phyloP scores from a whole-genome alignment of 2,797 vertebrate species.

The Alauda arvensis region DNA sequence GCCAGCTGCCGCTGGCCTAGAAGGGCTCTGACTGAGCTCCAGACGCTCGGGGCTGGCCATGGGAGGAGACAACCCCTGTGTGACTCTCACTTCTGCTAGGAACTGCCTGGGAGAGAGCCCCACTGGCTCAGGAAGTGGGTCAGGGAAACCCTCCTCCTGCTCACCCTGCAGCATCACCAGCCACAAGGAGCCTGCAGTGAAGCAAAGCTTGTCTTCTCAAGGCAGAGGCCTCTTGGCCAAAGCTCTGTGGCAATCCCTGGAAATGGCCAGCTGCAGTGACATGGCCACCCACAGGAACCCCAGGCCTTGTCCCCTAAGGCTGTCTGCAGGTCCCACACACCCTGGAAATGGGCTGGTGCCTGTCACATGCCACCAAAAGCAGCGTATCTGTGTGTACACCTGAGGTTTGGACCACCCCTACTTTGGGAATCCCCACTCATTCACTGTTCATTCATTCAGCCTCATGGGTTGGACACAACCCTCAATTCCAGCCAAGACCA shows the following conservation, averaged over 20 bases:
- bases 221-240: background rate
- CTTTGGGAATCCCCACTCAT: background rate
- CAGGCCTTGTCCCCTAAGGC: background rate
- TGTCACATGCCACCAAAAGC: background rate
- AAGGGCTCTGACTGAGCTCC: constrained; percentile 14
- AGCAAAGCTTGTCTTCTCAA: background rate
- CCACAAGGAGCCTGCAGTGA: background rate
- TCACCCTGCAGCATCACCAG: background rate
- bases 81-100: background rate
- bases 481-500: background rate
- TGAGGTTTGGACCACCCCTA: background rate
- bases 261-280: background rate
- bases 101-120: background rate
- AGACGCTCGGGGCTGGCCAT: background rate
- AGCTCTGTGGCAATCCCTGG: background rate
- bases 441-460: background rate
- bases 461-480: background rate
- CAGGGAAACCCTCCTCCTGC: background rate
- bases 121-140: background rate
- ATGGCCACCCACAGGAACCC: background rate
- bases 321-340: background rate
- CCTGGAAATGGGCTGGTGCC: background rate
- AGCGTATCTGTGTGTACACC: background rate
- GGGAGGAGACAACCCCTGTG: background rate
- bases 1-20: background rate